These are phyloP conservation scores for Trichonephila clavata DNA, from an alignment of 1,140 invertebrate species.

Conservation along the genomic window DNA sequence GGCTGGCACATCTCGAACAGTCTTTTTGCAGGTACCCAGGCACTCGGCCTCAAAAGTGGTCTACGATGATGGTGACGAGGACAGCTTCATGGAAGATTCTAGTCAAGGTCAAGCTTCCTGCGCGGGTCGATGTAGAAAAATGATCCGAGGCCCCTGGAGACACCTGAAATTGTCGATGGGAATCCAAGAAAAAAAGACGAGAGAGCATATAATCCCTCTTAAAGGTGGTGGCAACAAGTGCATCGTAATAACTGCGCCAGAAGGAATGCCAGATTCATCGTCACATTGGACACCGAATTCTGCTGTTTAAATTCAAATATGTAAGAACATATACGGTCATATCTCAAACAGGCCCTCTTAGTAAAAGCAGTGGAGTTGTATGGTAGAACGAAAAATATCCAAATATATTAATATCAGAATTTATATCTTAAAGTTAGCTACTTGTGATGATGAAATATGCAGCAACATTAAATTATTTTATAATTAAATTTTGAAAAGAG, in stretches of 20 bases:
- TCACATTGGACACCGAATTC: conserved; percentile 42
- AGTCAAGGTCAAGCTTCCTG: not conserved
- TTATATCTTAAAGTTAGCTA: too few relatives aligned
- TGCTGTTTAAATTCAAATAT: not conserved
- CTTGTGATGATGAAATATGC: too few relatives aligned
- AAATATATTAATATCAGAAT: too few relatives aligned
- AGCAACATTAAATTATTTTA: too few relatives aligned
- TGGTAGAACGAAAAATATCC: not conserved
- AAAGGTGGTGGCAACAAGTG: conserved; percentile 74
- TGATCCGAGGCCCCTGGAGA: conserved; percentile 46
- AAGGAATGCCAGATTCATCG: conserved; percentile 48
- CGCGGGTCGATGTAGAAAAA: conserved; percentile 13
- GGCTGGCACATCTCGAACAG: not conserved
- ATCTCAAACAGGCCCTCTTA: too few relatives aligned
- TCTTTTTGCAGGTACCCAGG: conserved; percentile 65
- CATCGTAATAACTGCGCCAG: conserved; percentile 70
- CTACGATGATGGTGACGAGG: conserved; percentile 57
- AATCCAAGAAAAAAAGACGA: conserved; percentile 18
- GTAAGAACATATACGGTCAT: too few relatives aligned
- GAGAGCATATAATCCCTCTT: conserved; percentile 64
- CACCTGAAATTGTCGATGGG: conserved; percentile 45
- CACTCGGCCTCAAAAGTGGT: conserved; percentile 41
- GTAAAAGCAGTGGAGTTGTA: not conserved
- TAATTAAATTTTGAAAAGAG: too few relatives aligned
- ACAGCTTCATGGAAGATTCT: conserved; percentile 2